phyloP scores from a whole-genome alignment of 2,113 vertebrate genomes.

The Calyptommatus sinebrachiatus region DNA sequence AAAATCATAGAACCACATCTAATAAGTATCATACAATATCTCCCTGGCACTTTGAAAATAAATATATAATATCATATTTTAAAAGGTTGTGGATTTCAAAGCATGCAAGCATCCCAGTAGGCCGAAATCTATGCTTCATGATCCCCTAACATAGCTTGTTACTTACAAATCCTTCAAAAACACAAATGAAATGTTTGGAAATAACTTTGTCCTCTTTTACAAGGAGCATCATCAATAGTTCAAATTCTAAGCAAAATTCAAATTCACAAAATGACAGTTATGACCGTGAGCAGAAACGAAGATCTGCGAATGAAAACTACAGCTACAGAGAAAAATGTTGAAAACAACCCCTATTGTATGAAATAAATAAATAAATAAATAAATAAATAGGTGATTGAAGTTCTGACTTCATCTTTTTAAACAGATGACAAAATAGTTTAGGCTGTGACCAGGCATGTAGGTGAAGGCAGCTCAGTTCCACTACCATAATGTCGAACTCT shows the following conservation, averaged over 20 bases:
- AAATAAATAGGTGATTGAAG: no score
- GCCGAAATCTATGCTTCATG: neutral
- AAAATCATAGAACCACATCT: neutral
- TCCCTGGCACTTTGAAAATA: neutral
- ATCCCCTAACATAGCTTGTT: neutral
- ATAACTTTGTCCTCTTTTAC: neutral
- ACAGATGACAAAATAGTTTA: no score
- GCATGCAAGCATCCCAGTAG: neutral
- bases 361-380: neutral
- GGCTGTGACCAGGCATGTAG: no score
- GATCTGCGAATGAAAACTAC: neutral
- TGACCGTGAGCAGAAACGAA: neutral
- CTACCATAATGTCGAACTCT: no score
- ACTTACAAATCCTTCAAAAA: neutral
- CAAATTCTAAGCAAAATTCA: neutral
- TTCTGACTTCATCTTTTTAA: no score
- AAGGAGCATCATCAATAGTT: neutral
- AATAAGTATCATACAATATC: neutral
- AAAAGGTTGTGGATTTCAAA: neutral
- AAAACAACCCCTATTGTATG: neutral
- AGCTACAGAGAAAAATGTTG: neutral
- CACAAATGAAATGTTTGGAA: neutral
- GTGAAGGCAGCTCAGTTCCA: no score
- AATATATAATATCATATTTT: neutral
- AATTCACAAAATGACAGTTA: neutral